These are phyloP conservation scores for Riparia riparia DNA, from an alignment of 2,113 vertebrate genomes.

Conservation along the genomic window DNA sequence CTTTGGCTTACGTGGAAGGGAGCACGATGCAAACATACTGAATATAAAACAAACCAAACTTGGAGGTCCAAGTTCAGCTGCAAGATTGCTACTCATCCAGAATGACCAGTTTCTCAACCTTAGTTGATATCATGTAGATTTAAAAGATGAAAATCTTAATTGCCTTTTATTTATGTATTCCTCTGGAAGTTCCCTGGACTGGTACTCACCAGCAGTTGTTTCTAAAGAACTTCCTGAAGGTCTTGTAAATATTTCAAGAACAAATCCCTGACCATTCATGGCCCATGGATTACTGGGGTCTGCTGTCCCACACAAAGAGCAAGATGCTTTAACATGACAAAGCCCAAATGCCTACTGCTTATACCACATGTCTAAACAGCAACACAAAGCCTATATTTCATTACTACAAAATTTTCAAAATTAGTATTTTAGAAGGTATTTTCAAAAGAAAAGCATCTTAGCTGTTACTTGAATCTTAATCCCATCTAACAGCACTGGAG, in stretches of 20 bases:
- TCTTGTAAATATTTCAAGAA: background rate
- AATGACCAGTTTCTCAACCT: background rate
- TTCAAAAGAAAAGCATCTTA: background rate
- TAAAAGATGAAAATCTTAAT: background rate
- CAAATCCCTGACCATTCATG: background rate
- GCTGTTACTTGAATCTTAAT: background rate
- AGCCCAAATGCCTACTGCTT: background rate
- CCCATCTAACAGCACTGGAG: background rate
- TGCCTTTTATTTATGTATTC: background rate
- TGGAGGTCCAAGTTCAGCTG: background rate
- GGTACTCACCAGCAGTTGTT: background rate
- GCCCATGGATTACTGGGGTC: background rate
- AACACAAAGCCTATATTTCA: background rate
- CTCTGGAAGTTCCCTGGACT: background rate
- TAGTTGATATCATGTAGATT: background rate
- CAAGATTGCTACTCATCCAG: background rate
- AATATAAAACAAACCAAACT: background rate
- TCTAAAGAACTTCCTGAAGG: background rate
- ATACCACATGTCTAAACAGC: rapidly evolving
- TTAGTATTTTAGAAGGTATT: background rate
- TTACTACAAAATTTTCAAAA: background rate
- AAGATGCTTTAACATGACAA: background rate
- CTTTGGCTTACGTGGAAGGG: background rate
- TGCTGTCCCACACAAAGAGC: background rate
- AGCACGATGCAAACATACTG: background rate